phyloP scores from a whole-genome alignment of 2,888 invertebrate genomes.

The Drepanosiphum platanoidis region DNA sequence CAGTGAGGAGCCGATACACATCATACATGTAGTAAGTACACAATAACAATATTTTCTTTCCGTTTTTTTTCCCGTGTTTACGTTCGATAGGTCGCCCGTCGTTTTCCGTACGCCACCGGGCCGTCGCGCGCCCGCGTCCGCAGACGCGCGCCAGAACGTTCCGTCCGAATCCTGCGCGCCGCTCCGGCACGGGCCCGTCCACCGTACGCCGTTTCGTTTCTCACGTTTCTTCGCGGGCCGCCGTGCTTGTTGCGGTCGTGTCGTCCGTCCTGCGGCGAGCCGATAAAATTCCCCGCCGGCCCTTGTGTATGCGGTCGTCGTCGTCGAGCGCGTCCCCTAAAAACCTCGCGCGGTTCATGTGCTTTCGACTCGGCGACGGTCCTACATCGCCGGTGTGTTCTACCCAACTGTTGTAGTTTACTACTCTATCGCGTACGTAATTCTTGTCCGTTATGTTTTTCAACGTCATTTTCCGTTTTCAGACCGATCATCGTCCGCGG shows the following conservation, averaged over 20 bases:
- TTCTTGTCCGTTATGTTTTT: neutral
- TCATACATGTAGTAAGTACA: constrained; percentile 61
- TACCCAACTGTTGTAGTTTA: neutral
- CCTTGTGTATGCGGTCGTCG: no score
- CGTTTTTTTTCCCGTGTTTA: neutral
- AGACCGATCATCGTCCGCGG: no score
- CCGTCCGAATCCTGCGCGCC: neutral
- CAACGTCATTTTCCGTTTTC: neutral
- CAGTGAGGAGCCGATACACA: constrained; percentile 55
- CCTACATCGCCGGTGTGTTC: neutral
- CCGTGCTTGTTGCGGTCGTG: no score
- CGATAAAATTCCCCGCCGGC: no score
- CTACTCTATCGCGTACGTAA: neutral
- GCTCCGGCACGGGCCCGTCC: constrained; percentile 11
- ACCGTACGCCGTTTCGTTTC: constrained; percentile 42
- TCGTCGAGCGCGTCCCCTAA: no score
- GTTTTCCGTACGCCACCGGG: neutral
- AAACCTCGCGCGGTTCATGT: neutral
- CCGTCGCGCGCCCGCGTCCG: neutral
- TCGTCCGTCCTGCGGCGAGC: no score
- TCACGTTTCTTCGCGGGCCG: constrained; percentile 31
- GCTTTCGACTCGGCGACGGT: neutral
- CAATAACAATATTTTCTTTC: neutral
- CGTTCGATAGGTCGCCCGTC: neutral
- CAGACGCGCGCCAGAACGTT: no score